Evolutionary conservation across 1,140 invertebrate species (phyloP).

Genomic region (Chironomus striatipennis): DNA sequence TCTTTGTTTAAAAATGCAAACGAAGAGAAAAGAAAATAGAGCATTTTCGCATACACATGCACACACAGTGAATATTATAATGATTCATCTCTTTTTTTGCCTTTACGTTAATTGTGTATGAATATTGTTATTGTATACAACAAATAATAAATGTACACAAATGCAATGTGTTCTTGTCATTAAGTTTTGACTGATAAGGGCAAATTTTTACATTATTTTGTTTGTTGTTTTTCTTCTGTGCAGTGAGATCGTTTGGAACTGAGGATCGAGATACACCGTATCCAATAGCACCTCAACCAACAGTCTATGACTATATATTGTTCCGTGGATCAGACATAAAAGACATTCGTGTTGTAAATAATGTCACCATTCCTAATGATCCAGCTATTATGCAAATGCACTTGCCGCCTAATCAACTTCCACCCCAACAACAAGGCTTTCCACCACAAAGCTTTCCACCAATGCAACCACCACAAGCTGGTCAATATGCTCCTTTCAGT

Average conservation of each 20-base stretch:
- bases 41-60: slow-evolving; percentile 21
- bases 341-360: slow-evolving; percentile 90
- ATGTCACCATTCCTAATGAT: slow-evolving; percentile 73
- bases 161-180: not conserved
- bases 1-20: not conserved
- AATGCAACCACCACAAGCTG: not conserved
- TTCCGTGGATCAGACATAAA: slow-evolving; percentile 98
- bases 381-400: slow-evolving; percentile 91
- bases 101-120: too few relatives aligned
- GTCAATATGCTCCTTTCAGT: not conserved
- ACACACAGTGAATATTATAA: not conserved
- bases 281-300: slow-evolving; percentile 89
- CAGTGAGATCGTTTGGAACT: slow-evolving; percentile 85
- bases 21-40: not conserved
- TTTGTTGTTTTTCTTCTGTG: not conserved
- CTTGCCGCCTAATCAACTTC: slow-evolving; percentile 52
- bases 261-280: slow-evolving; percentile 91
- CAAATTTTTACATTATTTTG: not conserved
- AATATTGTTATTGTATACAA: too few relatives aligned
- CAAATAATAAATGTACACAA: not conserved
- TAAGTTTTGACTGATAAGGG: not conserved
- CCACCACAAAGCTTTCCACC: slow-evolving; percentile 27
- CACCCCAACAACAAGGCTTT: slow-evolving; percentile 44
- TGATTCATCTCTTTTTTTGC: not conserved
- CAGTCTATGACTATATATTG: slow-evolving; percentile 97